These are phyloP conservation scores for Dynastes maya DNA, from an alignment of 2,888 invertebrate species.

Conservation along the genomic window DNA sequence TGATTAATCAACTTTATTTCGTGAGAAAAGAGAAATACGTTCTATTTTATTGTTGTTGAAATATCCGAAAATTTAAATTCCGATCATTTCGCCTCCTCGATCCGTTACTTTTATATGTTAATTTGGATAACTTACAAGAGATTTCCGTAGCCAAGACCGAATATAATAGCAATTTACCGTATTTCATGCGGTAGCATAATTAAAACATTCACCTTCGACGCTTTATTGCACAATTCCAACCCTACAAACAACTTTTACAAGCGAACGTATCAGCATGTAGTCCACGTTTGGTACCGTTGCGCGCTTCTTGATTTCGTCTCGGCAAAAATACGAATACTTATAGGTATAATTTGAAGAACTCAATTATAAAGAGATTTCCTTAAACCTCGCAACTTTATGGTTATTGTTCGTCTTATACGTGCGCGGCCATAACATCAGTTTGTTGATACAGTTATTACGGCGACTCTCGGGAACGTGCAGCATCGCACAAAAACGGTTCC, in stretches of 20 bases:
- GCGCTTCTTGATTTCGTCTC: not conserved
- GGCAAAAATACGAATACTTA: not conserved
- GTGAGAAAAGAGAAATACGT: no score
- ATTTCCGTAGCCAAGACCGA: no score
- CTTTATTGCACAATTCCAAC: constrained; percentile 9
- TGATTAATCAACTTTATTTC: no score
- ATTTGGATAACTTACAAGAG: no score
- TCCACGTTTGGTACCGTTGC: not conserved
- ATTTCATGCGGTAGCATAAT: not conserved
- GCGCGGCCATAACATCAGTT: not conserved
- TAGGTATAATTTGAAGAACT: not conserved
- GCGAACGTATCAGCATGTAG: no score
- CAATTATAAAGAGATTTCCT: constrained; percentile 14
- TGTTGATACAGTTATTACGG: constrained; percentile 21
- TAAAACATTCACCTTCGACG: not conserved
- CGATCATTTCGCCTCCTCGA: no score
- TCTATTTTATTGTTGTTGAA: no score
- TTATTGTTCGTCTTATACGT: constrained; percentile 15
- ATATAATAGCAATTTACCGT: no score
- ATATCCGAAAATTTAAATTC: no score
- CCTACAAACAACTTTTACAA: not conserved
- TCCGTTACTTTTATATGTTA: no score
- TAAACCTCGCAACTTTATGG: constrained; percentile 3
- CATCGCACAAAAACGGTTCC: constrained; percentile 14
- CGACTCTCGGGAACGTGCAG: not conserved